Conservation (phyloP, 2,888 invertebrate genomes). For the Campopleginae sp. region DNA sequence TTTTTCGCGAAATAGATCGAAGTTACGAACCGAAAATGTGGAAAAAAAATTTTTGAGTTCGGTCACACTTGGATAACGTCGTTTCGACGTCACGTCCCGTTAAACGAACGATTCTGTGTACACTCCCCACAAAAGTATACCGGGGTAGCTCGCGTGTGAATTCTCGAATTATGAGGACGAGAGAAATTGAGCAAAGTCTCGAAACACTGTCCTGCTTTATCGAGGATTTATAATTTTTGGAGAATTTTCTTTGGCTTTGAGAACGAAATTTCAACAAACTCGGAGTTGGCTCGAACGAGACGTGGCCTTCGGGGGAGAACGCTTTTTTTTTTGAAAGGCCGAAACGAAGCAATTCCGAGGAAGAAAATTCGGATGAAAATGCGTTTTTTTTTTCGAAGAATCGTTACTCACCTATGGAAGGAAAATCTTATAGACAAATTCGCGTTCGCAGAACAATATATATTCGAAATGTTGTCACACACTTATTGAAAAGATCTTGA, state of each 20-base stretch:
- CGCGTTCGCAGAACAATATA: constrained; percentile 54
- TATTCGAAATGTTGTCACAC: constrained; percentile 52
- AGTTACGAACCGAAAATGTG: no score
- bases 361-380: neutral
- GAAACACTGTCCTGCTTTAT: no score
- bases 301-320: constrained; percentile 43
- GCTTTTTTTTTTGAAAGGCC: neutral
- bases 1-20: no score
- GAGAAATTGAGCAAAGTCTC: no score
- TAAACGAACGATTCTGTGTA: no score
- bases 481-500: constrained; percentile 40
- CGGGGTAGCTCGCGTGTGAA: no score
- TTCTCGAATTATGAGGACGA: no score
- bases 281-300: constrained; percentile 16
- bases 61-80: no score
- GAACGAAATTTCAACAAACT: neutral
- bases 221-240: neutral
- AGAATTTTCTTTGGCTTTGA: neutral
- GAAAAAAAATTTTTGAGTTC: no score
- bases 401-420: constrained; percentile 67
- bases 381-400: neutral
- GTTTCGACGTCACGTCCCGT: no score
- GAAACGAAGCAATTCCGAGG: neutral
- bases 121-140: no score
- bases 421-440: constrained; percentile 21